A percentile compares a stretch with the other conserved stretches of the same genome.
phyloP scores from a whole-genome alignment of 2,797 vertebrate genomes.

The Sparidentex hasta region DNA sequence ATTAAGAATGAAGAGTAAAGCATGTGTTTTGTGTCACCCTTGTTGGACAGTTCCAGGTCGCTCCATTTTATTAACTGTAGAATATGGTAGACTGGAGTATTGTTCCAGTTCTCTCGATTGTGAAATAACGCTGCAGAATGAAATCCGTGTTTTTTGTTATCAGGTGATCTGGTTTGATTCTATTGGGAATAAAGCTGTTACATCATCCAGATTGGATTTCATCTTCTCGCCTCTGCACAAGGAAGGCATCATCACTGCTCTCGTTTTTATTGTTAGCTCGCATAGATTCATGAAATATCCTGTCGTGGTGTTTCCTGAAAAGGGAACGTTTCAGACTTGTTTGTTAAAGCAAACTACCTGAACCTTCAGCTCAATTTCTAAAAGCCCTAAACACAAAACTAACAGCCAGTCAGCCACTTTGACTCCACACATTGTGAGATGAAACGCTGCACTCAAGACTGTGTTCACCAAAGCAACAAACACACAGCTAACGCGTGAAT shows the following conservation, averaged over 20 bases:
- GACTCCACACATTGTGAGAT: too few relatives aligned
- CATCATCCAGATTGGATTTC: constrained; percentile 8
- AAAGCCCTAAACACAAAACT: too few relatives aligned
- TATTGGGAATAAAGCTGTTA: constrained; percentile 1
- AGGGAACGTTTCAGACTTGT: not conserved
- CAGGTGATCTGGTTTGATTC: constrained; percentile 4
- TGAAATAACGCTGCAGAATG: not conserved
- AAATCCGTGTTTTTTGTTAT: constrained; percentile 13
- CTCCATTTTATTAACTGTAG: not conserved
- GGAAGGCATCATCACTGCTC: constrained; percentile 24
- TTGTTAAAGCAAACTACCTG: too few relatives aligned
- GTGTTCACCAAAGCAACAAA: too few relatives aligned
- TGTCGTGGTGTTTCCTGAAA: constrained; percentile 12
- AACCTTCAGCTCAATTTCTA: too few relatives aligned
- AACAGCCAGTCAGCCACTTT: too few relatives aligned
- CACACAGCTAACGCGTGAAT: too few relatives aligned
- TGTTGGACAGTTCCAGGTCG: constrained; percentile 3
- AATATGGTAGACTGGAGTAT: not conserved
- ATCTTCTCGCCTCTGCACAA: constrained; percentile 5
- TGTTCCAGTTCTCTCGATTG: not conserved
- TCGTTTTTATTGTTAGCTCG: not conserved
- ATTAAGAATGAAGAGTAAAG: constrained; percentile 7
- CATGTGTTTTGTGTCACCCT: not conserved
- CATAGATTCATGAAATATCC: constrained; percentile 6
- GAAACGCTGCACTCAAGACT: too few relatives aligned